A percentile compares a stretch with the other conserved stretches of the same genome.
Evolutionary conservation across 2,888 invertebrate species (phyloP).

Genomic region (Eupithecia inturbata): DNA sequence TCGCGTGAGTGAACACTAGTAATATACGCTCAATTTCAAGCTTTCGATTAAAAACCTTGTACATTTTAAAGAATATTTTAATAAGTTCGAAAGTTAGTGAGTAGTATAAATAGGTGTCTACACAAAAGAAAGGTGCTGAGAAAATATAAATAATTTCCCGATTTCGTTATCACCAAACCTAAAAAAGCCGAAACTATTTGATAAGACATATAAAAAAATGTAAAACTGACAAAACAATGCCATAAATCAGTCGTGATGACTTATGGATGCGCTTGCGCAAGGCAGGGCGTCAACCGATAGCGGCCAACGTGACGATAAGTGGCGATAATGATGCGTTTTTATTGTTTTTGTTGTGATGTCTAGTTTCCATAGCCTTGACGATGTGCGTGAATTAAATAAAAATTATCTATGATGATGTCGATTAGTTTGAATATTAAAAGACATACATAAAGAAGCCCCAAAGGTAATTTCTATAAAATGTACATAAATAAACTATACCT

Average conservation of each 20-base stretch:
- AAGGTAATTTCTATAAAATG: background rate
- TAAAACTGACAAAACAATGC: constrained; percentile 39
- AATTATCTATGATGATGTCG: background rate
- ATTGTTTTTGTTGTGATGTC: constrained; percentile 23
- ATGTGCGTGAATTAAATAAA: background rate
- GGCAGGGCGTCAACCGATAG: constrained; percentile 35
- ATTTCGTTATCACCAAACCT: constrained; percentile 16
- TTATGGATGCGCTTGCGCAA: constrained; percentile 35
- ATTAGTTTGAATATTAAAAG: background rate
- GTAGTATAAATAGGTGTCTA: background rate
- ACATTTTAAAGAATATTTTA: background rate
- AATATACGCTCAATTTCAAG: background rate
- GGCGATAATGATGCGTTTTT: constrained; percentile 24
- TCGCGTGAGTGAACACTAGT: constrained; percentile 8
- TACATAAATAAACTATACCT: background rate
- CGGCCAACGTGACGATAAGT: constrained; percentile 23
- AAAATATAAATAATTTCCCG: background rate
- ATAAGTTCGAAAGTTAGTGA: background rate
- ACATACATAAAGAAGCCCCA: background rate
- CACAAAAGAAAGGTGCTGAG: background rate
- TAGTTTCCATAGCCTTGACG: background rate
- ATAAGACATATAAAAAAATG: constrained; percentile 31
- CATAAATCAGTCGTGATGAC: constrained; percentile 29
- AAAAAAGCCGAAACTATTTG: constrained; percentile 15
- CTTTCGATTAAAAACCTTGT: background rate